Evolutionary conservation across 2,888 invertebrate species (phyloP), one percentile per base, ranked within the genome.

Genomic region (Caradrina clavipalpis): DNA sequence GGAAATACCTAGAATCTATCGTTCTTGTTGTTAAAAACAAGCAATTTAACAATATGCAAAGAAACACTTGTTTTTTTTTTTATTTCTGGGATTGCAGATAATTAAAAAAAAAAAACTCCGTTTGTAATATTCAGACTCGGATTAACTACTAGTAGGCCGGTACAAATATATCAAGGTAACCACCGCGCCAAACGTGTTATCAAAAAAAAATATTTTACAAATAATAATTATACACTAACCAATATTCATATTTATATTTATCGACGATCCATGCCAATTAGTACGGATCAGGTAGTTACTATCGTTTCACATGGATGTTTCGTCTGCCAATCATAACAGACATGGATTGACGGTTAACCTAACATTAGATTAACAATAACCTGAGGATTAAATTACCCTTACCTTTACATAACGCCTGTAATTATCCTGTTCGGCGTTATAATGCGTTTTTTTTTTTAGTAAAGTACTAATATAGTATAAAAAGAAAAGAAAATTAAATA

Each of bases 281-380:
- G 2, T 45, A 45, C 11, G 8, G 35, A 8, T n/a, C 10, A 19
- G 11, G n/a, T n/a, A n/a, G n/a, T n/a, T n/a, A n/a, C n/a, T 1
- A 19, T 31, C 19, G 53, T 57, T 72, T 19, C n/a, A 31, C 26
- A 7, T 53, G 15, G 11, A 58, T 39, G 11, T 58, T 69, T 47
- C 22, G 15, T 10, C 47, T 39, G 35, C 17, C 61, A 59, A 66
- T 66, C 51, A 53, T 10, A 11, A 19, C 1, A 42, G 50, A 58
- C 26, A 35, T 17, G 49, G 39, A 55, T 59, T 59, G 71, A 66
- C 47, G 22, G 26, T n/a, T 76, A 19, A 6, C 13, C 17, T 45
- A 53, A 39, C 54, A 71, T 54, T 42, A 39, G 11, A 39, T 50
- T 50, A 31, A 11, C 10, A 55, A 19, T 42, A 56, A 21, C 22